Percentiles rank a stretch among this genome's conserved stretches.
phyloP scores from a whole-genome alignment of 2,888 invertebrate species.

The Drosophila meridiana region DNA sequence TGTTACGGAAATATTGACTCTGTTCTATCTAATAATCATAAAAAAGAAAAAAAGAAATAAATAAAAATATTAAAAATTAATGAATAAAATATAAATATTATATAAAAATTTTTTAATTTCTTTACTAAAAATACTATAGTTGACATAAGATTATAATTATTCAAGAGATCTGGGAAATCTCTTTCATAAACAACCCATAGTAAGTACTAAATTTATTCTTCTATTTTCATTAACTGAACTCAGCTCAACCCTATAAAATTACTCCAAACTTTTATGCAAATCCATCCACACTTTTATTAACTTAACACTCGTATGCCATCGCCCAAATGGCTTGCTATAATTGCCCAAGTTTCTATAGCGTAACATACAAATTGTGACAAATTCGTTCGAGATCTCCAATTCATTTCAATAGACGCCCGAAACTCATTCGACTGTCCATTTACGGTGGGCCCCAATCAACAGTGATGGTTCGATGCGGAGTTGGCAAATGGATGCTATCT shows the following conservation, averaged over 20 bases:
- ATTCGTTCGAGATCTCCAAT: slow-evolving; percentile 32
- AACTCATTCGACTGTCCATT: slow-evolving; percentile 8
- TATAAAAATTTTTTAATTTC: too few relatives aligned
- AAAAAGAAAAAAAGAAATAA: neutral
- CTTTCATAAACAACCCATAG: neutral
- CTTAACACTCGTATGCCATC: neutral
- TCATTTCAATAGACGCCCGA: slow-evolving; percentile 13
- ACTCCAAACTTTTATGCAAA: neutral
- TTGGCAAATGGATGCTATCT: slow-evolving; percentile 52
- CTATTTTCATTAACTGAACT: neutral
- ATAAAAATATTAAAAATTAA: neutral
- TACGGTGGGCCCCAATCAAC: slow-evolving; percentile 4
- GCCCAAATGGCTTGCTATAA: neutral
- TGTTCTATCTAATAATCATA: neutral
- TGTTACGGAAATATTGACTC: neutral
- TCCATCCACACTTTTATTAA: too few relatives aligned
- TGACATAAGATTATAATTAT: too few relatives aligned
- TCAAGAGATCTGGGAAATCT: too few relatives aligned
- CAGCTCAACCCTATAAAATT: neutral
- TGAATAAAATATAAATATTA: neutral
- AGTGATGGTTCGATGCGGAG: slow-evolving; percentile 27
- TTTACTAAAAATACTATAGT: too few relatives aligned
- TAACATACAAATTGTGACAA: slow-evolving; percentile 25
- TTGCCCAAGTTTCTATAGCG: neutral
- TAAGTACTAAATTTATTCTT: neutral